Evolutionary conservation across 2,888 invertebrate genomes (phyloP).

Genomic region (Lasioglossum oenotherae): DNA sequence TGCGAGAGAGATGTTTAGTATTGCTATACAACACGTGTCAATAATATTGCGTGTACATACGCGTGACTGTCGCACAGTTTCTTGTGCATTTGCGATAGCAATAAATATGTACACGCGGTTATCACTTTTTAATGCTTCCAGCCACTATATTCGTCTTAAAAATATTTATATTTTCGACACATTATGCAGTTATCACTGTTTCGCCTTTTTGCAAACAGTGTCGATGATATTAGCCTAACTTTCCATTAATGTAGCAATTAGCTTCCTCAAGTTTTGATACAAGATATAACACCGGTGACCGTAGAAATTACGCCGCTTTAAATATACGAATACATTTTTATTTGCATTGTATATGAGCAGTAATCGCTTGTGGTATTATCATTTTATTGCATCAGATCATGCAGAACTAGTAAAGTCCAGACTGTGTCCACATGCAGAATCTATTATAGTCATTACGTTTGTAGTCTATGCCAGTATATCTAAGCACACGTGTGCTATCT

Average conservation of each 20-base stretch:
- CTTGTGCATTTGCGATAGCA: not conserved
- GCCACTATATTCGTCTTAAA: not conserved
- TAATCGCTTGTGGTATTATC: not conserved
- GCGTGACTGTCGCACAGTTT: not conserved
- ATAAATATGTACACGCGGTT: not conserved
- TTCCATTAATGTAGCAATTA: not conserved
- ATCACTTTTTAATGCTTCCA: not conserved
- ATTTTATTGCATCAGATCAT: not conserved
- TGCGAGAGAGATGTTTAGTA: not conserved
- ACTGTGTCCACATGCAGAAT: not conserved
- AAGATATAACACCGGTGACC: not conserved
- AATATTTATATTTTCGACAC: not conserved
- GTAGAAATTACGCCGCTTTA: not conserved
- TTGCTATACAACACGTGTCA: not conserved
- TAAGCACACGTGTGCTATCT: too few species aligned
- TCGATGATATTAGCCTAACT: not conserved
- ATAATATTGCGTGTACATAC: not conserved
- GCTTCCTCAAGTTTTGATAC: not conserved
- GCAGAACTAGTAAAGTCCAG: not conserved
- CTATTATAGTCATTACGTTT: not conserved
- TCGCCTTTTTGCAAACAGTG: not conserved
- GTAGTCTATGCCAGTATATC: not conserved
- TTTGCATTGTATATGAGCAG: not conserved
- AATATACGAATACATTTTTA: not conserved
- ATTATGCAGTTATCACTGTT: not conserved